A percentile compares a stretch with the other conserved stretches of the same genome.
phyloP scores from a whole-genome alignment of 2,888 invertebrate species.

The Hartigia nigra region DNA sequence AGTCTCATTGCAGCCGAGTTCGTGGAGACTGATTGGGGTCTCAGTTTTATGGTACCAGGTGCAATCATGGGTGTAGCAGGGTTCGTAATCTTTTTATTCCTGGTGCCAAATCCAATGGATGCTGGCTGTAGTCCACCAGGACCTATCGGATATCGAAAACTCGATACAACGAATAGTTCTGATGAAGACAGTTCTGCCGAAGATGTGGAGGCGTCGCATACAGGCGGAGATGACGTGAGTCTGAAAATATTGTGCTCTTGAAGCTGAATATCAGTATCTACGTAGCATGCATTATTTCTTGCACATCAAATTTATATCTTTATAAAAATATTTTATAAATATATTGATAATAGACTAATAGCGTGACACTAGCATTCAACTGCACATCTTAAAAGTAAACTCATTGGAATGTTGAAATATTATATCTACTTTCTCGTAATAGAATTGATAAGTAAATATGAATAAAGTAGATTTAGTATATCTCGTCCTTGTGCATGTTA shows the following conservation, averaged over 20 bases:
- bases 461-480: not conserved
- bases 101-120: constrained; percentile 84
- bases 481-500: not conserved
- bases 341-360: not conserved
- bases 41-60: constrained; percentile 93
- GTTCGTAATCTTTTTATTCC: constrained; percentile 82
- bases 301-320: not conserved
- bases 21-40: constrained; percentile 89
- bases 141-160: constrained; percentile 46
- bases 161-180: constrained; percentile 52
- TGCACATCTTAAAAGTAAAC: not conserved
- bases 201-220: constrained; percentile 36
- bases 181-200: constrained; percentile 49
- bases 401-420: not conserved
- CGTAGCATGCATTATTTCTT: not conserved
- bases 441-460: not conserved
- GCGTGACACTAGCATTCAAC: not conserved
- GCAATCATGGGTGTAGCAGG: constrained; percentile 80
- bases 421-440: too few species aligned
- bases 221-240: constrained; percentile 54
- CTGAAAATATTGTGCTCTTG: not conserved
- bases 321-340: not conserved
- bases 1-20: constrained; percentile 88
- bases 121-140: constrained; percentile 73
- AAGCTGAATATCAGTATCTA: not conserved